phyloP scores from a whole-genome alignment of 2,113 vertebrate genomes.

The Heteronetta atricapilla region DNA sequence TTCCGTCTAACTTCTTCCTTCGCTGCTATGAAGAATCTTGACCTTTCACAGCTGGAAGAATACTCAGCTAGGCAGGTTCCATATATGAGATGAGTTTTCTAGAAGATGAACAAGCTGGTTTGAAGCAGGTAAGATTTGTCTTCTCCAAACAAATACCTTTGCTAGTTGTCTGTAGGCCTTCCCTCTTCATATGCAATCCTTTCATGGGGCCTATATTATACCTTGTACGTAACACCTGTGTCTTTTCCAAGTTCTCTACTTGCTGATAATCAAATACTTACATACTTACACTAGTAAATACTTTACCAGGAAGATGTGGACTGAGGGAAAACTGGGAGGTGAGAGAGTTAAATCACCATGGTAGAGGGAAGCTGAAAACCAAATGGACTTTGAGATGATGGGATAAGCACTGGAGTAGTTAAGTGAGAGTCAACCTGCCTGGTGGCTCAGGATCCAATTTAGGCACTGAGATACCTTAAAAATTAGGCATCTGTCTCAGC shows the following conservation, averaged over 20 bases:
- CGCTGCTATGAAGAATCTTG: neutral
- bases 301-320: neutral
- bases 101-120: neutral
- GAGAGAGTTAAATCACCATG: neutral
- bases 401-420: neutral
- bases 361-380: neutral
- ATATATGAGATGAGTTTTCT: neutral
- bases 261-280: neutral
- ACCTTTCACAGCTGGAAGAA: neutral
- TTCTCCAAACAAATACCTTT: neutral
- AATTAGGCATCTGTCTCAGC: neutral
- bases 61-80: neutral
- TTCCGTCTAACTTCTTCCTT: constrained; percentile 17
- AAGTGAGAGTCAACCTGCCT: neutral
- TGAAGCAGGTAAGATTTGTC: neutral
- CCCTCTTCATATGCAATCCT: neutral
- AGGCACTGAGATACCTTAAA: neutral
- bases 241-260: neutral
- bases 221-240: neutral
- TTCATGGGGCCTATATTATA: neutral
- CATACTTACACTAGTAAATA: no score
- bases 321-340: neutral
- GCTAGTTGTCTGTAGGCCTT: neutral
- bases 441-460: neutral
- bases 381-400: neutral